phyloP scores from a whole-genome alignment of 2,888 invertebrate species.

The Fragum fragum region DNA sequence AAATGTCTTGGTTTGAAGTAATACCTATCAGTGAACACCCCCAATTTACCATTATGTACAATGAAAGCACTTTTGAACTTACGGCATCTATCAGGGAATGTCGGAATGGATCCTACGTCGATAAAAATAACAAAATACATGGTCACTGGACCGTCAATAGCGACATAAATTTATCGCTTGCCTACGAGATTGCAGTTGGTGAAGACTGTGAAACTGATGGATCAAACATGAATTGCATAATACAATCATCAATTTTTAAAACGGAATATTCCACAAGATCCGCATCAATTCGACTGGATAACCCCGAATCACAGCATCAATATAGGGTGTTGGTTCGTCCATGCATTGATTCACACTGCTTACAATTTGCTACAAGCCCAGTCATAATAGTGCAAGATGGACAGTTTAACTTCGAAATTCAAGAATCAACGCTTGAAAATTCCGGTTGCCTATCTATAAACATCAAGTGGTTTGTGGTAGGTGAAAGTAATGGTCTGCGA shows the following conservation, averaged over 20 bases:
- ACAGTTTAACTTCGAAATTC: background rate
- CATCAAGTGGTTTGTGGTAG: background rate
- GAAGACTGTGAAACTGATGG: background rate
- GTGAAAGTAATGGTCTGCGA: background rate
- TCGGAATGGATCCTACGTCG: slow-evolving; percentile 14
- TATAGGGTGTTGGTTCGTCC: slow-evolving; percentile 1
- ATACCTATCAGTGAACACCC: background rate
- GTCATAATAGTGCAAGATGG: background rate
- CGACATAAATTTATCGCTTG: background rate
- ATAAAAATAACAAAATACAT: background rate
- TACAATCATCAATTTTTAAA: background rate
- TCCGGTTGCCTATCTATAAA: background rate
- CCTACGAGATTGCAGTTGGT: background rate
- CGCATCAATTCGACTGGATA: background rate
- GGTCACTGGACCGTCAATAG: background rate
- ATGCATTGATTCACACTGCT: background rate
- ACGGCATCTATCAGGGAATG: background rate
- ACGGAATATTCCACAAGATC: background rate
- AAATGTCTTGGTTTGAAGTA: background rate
- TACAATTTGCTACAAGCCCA: background rate
- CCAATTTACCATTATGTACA: background rate
- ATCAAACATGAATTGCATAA: background rate
- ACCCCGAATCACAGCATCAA: background rate
- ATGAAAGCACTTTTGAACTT: background rate
- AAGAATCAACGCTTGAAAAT: background rate